Percentiles rank a stretch among this genome's conserved stretches.
Conservation (phyloP, 2,113 vertebrate species). For the Misgurnus mizolepis region DNA sequence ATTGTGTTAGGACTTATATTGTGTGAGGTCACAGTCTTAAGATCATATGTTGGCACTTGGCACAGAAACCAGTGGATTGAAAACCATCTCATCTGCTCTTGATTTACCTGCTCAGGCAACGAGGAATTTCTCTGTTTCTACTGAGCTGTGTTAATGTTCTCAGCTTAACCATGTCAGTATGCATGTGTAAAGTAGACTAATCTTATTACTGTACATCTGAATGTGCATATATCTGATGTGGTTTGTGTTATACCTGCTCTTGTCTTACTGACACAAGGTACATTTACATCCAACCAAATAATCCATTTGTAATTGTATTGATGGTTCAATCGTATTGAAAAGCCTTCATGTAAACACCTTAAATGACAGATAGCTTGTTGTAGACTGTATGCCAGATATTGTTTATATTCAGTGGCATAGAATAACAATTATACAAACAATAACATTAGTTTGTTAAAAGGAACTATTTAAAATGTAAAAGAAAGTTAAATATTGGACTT, state of each 20-base stretch:
- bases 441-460: too few species aligned
- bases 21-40: not conserved
- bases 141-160: slow-evolving; percentile 12
- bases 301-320: too few species aligned
- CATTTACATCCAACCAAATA: too few species aligned
- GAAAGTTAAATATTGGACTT: too few species aligned
- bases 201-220: slow-evolving; percentile 15
- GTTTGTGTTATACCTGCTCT: not conserved
- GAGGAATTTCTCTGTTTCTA: slow-evolving; percentile 17
- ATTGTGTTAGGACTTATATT: not conserved
- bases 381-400: too few species aligned
- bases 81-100: slow-evolving; percentile 27
- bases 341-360: too few species aligned
- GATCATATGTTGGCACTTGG: slow-evolving; percentile 27
- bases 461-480: too few species aligned
- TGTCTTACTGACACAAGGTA: too few species aligned
- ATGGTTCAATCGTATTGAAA: too few species aligned
- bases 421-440: too few species aligned
- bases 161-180: not conserved
- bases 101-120: slow-evolving; percentile 7
- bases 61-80: not conserved
- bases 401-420: too few species aligned
- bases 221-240: not conserved
- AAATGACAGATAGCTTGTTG: too few species aligned
- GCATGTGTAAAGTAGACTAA: slow-evolving; percentile 8